These are phyloP conservation scores for Acholoe squamosa DNA, from an alignment of 2,888 invertebrate genomes.

Conservation along the genomic window DNA sequence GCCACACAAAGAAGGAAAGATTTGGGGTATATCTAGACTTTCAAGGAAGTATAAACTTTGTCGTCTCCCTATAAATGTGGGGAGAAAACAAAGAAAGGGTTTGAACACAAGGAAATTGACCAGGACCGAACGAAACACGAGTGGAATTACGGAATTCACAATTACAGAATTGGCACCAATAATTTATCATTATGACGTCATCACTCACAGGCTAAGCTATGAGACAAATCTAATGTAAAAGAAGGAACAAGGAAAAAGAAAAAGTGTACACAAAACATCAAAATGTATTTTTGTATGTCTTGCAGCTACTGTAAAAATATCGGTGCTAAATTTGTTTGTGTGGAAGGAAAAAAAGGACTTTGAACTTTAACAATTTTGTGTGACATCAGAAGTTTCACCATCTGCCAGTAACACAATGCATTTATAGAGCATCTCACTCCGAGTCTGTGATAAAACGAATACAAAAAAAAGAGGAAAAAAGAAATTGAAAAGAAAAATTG, in stretches of 20 bases:
- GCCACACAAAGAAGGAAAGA: too few species aligned
- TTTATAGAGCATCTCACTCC: background rate
- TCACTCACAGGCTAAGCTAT: too few species aligned
- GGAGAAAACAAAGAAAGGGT: background rate
- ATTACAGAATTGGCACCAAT: too few species aligned
- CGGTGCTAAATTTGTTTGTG: constrained; percentile 51
- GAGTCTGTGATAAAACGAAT: constrained; percentile 53
- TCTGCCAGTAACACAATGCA: background rate
- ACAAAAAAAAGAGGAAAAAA: too few species aligned
- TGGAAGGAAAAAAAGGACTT: background rate
- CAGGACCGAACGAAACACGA: too few species aligned
- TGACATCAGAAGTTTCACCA: background rate
- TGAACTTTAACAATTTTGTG: too few species aligned
- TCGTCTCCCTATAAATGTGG: constrained; percentile 54
- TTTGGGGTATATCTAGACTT: constrained; percentile 51
- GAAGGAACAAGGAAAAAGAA: too few species aligned
- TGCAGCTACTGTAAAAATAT: background rate
- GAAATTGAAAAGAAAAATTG: background rate
- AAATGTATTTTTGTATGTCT: background rate
- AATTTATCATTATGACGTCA: too few species aligned
- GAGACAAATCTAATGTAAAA: too few species aligned
- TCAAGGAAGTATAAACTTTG: constrained; percentile 55
- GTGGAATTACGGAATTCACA: too few species aligned
- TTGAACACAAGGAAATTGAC: background rate
- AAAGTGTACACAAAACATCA: background rate